Evolutionary conservation across 2,113 vertebrate species (phyloP), one percentile per base, ranked within the genome.

Genomic region (Passer domesticus): DNA sequence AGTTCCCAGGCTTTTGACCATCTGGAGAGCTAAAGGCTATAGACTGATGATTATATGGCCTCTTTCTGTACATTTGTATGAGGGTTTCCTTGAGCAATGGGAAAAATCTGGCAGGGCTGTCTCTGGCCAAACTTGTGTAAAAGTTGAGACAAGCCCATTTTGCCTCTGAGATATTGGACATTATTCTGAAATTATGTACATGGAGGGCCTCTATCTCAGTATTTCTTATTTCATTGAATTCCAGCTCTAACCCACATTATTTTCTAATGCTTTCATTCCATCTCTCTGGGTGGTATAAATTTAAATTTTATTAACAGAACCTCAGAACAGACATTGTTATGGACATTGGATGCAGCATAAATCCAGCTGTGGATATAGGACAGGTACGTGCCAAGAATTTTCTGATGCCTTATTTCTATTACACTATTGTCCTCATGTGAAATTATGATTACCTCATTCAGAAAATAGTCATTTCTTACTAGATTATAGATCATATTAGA

Each of bases 281-380:
- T 88, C 13, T 77, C 12, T 87, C 11, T 73, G 41, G 37, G 30
- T 83, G 69, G 74, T 50, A 52, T 5, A n/a, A 74, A 37, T 79
- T 72, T 68, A 37, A 72, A 88, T 74, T 96, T 90, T 75, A 44
- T 92, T 88, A 35, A 79, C 83, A 99, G 99, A 99, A 98, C 37
- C 66, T 99, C 95, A 98, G 98, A 97, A 99, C 99, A 23, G 98
- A 99, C 95, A 98, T 99, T 17, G 98, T 99, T 90, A 96, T 98
- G 87, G 99, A 99, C 59, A 47, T 98, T 25, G 99, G 99, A 53
- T 83, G 52, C 92, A 99, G 99, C 74, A 97, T 99, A 94, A 99
- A 99, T 85, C 99, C 99, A 22, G 98, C 98, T 35, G 95, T 99
- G 83, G 99, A 99, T 97, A 98, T 99, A 55, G 99, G 99, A 49